These are phyloP conservation scores for Plagodis pulveraria DNA, from an alignment of 2,888 invertebrate genomes.

Conservation along the genomic window DNA sequence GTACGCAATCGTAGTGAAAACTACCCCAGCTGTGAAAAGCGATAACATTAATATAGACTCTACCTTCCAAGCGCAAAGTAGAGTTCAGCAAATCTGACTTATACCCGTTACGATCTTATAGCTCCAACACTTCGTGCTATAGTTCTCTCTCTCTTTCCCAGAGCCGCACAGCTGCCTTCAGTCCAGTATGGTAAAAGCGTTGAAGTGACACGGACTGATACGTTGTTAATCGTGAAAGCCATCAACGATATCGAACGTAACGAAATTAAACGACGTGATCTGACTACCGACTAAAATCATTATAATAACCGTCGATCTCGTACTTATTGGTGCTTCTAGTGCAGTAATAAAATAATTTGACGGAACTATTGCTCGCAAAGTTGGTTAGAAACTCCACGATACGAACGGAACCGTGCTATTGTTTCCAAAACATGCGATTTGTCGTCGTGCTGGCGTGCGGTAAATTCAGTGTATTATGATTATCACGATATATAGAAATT, in stretches of 20 bases:
- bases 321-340: slow-evolving; percentile 42
- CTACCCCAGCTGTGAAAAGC: slow-evolving; percentile 68
- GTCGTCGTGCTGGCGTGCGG: slow-evolving; percentile 57
- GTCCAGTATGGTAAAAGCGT: slow-evolving; percentile 76
- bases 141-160: slow-evolving; percentile 81
- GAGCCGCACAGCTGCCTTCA: slow-evolving; percentile 73
- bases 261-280: slow-evolving; percentile 62
- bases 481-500: slow-evolving; percentile 53
- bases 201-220: slow-evolving; percentile 65
- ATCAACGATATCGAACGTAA: slow-evolving; percentile 61
- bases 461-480: slow-evolving; percentile 60
- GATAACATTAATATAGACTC: slow-evolving; percentile 51
- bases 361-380: slow-evolving; percentile 33
- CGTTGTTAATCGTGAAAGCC: slow-evolving; percentile 52
- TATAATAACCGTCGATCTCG: slow-evolving; percentile 44
- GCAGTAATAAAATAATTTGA: slow-evolving; percentile 31
- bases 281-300: slow-evolving; percentile 44
- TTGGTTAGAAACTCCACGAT: slow-evolving; percentile 42
- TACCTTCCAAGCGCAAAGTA: slow-evolving; percentile 49
- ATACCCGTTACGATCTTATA: slow-evolving; percentile 53
- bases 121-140: slow-evolving; percentile 60
- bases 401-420: slow-evolving; percentile 59
- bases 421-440: slow-evolving; percentile 74
- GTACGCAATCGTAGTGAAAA: slow-evolving; percentile 73
- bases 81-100: slow-evolving; percentile 42